Percentiles rank a stretch among this genome's conserved stretches.
phyloP scores from a whole-genome alignment of 2,888 invertebrate species.

The Galerucella nymphaeae region DNA sequence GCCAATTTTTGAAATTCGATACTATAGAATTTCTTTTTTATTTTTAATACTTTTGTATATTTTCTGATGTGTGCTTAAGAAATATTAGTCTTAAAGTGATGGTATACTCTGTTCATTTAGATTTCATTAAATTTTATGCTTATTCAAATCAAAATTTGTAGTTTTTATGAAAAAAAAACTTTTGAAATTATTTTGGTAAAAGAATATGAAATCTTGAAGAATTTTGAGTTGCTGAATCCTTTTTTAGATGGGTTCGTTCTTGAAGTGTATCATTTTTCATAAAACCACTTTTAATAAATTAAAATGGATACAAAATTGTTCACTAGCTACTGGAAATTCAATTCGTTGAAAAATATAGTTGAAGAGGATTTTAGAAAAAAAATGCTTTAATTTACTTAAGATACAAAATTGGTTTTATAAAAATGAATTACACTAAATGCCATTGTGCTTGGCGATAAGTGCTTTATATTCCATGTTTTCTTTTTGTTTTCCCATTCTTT shows the following conservation, averaged over 20 bases:
- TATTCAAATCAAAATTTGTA: neutral
- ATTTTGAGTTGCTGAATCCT: neutral
- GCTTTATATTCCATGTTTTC: constrained; percentile 43
- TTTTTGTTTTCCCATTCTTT: constrained; percentile 34
- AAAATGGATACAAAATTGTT: too few relatives aligned
- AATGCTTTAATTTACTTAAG: neutral
- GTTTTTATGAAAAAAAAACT: too few relatives aligned
- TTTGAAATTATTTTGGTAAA: too few relatives aligned
- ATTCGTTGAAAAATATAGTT: too few relatives aligned
- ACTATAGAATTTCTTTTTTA: constrained; percentile 5
- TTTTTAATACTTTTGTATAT: constrained; percentile 15
- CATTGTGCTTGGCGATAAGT: constrained; percentile 38
- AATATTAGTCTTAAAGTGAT: neutral
- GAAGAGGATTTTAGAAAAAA: too few relatives aligned
- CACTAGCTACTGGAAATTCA: too few relatives aligned
- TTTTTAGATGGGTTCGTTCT: neutral
- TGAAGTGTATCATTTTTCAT: neutral
- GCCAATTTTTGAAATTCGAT: constrained; percentile 7
- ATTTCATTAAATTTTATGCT: neutral
- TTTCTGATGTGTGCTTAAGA: constrained; percentile 12
- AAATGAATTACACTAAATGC: neutral
- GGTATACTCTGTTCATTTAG: neutral
- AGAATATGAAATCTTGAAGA: neutral
- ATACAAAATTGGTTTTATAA: neutral
- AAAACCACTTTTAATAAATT: neutral